These are phyloP conservation scores for Maniola hyperantus DNA, from an alignment of 2,888 invertebrate species.

Conservation along the genomic window DNA sequence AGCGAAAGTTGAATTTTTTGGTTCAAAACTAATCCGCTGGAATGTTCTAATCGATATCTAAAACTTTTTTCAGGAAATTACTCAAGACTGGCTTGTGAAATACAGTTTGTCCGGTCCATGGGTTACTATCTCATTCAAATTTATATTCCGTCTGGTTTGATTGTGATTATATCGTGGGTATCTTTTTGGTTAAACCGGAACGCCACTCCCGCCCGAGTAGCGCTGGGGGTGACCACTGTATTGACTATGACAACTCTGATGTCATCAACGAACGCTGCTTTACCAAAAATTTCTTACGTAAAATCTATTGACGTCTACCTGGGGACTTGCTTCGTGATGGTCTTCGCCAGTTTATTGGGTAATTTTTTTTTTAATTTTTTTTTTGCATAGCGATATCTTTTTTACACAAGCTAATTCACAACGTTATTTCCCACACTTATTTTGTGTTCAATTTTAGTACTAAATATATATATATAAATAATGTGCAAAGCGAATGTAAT, in stretches of 20 bases:
- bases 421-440: not conserved
- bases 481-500: constrained; percentile 41
- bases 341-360: constrained; percentile 98
- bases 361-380: constrained; percentile 60
- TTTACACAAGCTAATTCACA: not conserved
- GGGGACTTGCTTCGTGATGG: constrained; percentile 99
- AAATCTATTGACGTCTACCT: constrained; percentile 98
- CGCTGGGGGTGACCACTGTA: constrained; percentile 97
- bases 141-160: constrained; percentile 98
- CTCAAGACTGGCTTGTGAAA: constrained; percentile 97
- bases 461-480: constrained; percentile 15
- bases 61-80: constrained; percentile 90
- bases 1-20: not conserved
- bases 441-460: not conserved
- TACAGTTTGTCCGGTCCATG: constrained; percentile 98
- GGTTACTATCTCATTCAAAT: constrained; percentile 99
- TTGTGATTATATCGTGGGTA: constrained; percentile 98
- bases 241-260: constrained; percentile 98
- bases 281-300: constrained; percentile 99
- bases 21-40: not conserved
- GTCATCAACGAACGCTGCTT: constrained; percentile 97
- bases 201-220: constrained; percentile 96
- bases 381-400: constrained; percentile 42
- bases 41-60: constrained; percentile 7
- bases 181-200: constrained; percentile 98